Evolutionary conservation across 2,888 invertebrate species (phyloP).

Genomic region (Atherix ibis): DNA sequence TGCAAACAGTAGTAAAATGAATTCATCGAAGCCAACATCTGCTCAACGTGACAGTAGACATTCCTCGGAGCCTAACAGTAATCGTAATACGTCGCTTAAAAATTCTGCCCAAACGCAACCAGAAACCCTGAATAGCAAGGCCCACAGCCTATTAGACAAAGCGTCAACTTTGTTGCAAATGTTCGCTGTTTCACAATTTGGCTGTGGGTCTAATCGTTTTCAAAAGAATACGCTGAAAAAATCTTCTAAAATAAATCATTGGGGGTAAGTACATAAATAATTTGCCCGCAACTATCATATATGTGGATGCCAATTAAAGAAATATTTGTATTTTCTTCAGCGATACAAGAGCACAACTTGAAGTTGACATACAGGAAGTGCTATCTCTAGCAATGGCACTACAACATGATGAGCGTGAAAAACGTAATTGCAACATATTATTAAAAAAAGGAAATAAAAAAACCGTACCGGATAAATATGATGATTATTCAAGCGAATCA

Average conservation of each 20-base stretch:
- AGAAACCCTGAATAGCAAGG: constrained; percentile 22
- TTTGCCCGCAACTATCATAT: neutral
- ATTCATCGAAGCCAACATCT: neutral
- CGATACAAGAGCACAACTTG: constrained; percentile 82
- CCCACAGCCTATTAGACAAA: constrained; percentile 55
- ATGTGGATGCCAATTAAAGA: too few species aligned
- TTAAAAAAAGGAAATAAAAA: neutral
- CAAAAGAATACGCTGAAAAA: constrained; percentile 70
- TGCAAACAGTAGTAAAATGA: neutral
- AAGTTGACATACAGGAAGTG: constrained; percentile 38
- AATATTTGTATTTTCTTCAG: too few species aligned
- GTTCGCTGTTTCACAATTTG: constrained; percentile 81
- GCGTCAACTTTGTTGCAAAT: constrained; percentile 82
- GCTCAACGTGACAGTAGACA: neutral
- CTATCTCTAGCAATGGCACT: constrained; percentile 25
- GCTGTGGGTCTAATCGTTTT: constrained; percentile 55
- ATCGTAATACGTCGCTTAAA: neutral
- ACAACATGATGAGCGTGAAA: constrained; percentile 25
- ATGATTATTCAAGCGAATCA: constrained; percentile 15
- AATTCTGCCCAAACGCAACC: neutral
- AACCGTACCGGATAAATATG: neutral
- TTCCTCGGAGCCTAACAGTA: neutral
- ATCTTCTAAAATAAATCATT: constrained; percentile 75
- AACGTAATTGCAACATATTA: constrained; percentile 11
- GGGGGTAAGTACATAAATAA: constrained; percentile 39